These are phyloP conservation scores for Melieria omissa DNA, from an alignment of 2,888 invertebrate species.

Conservation along the genomic window DNA sequence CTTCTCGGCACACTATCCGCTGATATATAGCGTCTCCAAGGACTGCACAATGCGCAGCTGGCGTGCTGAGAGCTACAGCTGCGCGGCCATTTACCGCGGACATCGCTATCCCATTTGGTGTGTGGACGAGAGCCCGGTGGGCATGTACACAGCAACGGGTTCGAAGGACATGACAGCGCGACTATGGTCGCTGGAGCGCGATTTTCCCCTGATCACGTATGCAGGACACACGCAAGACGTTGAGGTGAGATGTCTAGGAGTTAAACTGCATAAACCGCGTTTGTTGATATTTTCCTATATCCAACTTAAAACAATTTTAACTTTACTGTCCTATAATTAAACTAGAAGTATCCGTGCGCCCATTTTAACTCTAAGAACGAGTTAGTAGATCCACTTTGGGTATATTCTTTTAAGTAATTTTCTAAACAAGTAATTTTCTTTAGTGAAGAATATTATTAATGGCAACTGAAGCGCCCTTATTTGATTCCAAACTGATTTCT, in stretches of 20 bases:
- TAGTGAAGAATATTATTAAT: no score
- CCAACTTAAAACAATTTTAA: no score
- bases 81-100: constrained; percentile 75
- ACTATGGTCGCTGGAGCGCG: constrained; percentile 83
- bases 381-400: no score
- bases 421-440: no score
- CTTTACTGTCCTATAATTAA: no score
- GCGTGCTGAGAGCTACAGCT: constrained; percentile 74
- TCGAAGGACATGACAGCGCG: constrained; percentile 88
- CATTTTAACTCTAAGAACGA: no score
- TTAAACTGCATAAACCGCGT: no score
- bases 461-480: no score
- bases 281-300: no score
- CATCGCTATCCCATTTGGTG: constrained; percentile 93
- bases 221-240: constrained; percentile 91
- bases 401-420: no score
- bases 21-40: constrained; percentile 78
- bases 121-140: constrained; percentile 77
- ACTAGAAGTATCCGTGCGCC: no score
- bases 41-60: constrained; percentile 83
- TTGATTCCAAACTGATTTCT: no score
- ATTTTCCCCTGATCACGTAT: constrained; percentile 84
- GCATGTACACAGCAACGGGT: constrained; percentile 88
- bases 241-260: constrained; percentile 72
- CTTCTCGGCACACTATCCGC: constrained; percentile 70